A percentile compares a stretch with the other conserved stretches of the same genome.
Evolutionary conservation across 1,140 invertebrate species (phyloP).

Genomic region (Sycobia sp.): DNA sequence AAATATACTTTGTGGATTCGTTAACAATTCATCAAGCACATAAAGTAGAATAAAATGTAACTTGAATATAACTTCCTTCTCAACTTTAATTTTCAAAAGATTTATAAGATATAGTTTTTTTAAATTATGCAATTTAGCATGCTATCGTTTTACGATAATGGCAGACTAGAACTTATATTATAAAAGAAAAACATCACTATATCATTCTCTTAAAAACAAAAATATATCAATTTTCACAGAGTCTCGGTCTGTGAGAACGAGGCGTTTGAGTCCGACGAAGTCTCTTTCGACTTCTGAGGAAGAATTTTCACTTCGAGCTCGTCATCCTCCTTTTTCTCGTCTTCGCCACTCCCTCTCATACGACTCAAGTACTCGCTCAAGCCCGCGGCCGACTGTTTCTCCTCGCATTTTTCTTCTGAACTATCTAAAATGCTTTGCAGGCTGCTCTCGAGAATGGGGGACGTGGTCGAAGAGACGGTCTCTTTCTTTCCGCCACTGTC

Average conservation of each 20-base stretch:
- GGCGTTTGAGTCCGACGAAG: constrained; percentile 23
- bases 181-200: neutral
- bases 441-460: constrained; percentile 39
- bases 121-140: neutral
- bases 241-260: constrained; percentile 44
- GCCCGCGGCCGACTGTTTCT: constrained; percentile 40
- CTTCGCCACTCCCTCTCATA: neutral
- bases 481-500: constrained; percentile 18
- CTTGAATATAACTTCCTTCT: no score
- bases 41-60: no score
- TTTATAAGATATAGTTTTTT: no score
- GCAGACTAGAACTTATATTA: neutral
- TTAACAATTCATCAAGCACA: no score
- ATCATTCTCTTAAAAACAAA: constrained; percentile 5
- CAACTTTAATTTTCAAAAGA: no score
- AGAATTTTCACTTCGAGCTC: constrained; percentile 16
- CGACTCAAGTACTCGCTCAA: constrained; percentile 51
- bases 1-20: no score
- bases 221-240: constrained; percentile 43
- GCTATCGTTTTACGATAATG: neutral
- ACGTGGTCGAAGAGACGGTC: constrained; percentile 17
- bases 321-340: neutral
- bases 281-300: neutral
- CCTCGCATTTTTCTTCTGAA: constrained; percentile 5
- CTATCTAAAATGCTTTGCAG: constrained; percentile 43